These are phyloP conservation scores for Psix sp. DNA, from an alignment of 1,140 invertebrate genomes.

Conservation along the genomic window DNA sequence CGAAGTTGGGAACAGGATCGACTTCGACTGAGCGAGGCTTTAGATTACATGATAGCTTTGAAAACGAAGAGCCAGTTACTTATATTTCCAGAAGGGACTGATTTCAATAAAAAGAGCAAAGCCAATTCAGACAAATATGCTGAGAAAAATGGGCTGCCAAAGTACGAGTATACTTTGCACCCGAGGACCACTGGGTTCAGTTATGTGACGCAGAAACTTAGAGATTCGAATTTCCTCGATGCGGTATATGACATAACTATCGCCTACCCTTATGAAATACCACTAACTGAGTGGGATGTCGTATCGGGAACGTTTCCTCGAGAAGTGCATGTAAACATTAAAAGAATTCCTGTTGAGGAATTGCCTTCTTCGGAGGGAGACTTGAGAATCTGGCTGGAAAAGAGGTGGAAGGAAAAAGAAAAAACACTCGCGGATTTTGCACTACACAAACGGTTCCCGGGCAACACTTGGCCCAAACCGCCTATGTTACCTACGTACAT, in stretches of 20 bases:
- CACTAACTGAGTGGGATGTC: slow-evolving; percentile 83
- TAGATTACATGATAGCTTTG: slow-evolving; percentile 85
- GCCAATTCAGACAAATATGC: slow-evolving; percentile 86
- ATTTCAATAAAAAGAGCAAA: slow-evolving; percentile 85
- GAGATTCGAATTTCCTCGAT: slow-evolving; percentile 80
- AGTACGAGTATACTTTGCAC: slow-evolving; percentile 87
- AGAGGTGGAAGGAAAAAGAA: slow-evolving; percentile 86
- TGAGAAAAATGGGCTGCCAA: slow-evolving; percentile 80
- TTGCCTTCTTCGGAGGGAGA: slow-evolving; percentile 79
- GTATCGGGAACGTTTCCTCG: slow-evolving; percentile 82
- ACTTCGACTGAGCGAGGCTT: slow-evolving; percentile 80
- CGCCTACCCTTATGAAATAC: slow-evolving; percentile 83
- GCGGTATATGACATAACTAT: slow-evolving; percentile 89
- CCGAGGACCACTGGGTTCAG: slow-evolving; percentile 91
- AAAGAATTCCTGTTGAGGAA: slow-evolving; percentile 80
- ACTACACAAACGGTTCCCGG: slow-evolving; percentile 74
- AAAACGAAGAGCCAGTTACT: slow-evolving; percentile 82
- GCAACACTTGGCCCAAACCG: slow-evolving; percentile 64
- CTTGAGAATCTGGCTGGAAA: slow-evolving; percentile 82
- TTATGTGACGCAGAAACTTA: slow-evolving; percentile 82
- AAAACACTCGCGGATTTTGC: slow-evolving; percentile 80
- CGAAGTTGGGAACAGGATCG: slow-evolving; percentile 88
- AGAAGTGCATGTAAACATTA: slow-evolving; percentile 86
- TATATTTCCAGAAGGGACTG: slow-evolving; percentile 93
- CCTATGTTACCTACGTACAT: slow-evolving; percentile 74